phyloP scores from a whole-genome alignment of 2,888 invertebrate species.

The Andrena bucephala region DNA sequence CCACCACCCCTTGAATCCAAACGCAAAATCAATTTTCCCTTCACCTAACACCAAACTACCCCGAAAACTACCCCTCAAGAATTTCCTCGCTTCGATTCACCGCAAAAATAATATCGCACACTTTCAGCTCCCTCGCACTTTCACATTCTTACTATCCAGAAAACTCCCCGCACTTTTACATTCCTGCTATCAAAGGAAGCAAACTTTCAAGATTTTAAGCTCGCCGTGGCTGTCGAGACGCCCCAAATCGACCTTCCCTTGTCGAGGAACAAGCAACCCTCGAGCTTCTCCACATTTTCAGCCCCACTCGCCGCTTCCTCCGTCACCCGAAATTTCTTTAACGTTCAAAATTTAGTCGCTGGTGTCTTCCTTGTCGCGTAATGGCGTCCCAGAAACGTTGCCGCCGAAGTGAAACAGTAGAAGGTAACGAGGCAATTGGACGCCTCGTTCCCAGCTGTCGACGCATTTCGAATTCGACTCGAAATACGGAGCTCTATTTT shows the following conservation, averaged over 20 bases:
- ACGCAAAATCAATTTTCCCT: neutral
- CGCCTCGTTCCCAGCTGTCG: conserved; percentile 33
- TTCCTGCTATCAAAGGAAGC: too few relatives aligned
- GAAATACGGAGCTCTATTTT: neutral
- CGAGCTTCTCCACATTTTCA: conserved; percentile 13
- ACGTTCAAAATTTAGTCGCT: conserved; percentile 53
- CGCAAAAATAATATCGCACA: neutral
- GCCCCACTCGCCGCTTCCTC: conserved; percentile 15
- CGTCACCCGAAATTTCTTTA: conserved; percentile 42
- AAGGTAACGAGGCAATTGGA: conserved; percentile 23
- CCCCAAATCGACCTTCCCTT: conserved; percentile 12
- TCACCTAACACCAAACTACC: neutral
- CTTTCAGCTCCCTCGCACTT: neutral
- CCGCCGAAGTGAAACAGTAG: conserved; percentile 3
- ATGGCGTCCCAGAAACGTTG: conserved; percentile 41
- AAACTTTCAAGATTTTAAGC: too few relatives aligned
- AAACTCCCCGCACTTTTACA: too few relatives aligned
- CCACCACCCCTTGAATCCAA: neutral
- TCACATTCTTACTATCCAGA: too few relatives aligned
- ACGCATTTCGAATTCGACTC: conserved; percentile 6
- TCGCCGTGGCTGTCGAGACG: too few relatives aligned
- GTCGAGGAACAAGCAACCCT: neutral
- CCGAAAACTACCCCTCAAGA: neutral
- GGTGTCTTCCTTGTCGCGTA: conserved; percentile 52
- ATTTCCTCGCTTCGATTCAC: neutral